These are phyloP conservation scores for Diloba caeruleocephala DNA, from an alignment of 2,888 invertebrate species.

Conservation along the genomic window DNA sequence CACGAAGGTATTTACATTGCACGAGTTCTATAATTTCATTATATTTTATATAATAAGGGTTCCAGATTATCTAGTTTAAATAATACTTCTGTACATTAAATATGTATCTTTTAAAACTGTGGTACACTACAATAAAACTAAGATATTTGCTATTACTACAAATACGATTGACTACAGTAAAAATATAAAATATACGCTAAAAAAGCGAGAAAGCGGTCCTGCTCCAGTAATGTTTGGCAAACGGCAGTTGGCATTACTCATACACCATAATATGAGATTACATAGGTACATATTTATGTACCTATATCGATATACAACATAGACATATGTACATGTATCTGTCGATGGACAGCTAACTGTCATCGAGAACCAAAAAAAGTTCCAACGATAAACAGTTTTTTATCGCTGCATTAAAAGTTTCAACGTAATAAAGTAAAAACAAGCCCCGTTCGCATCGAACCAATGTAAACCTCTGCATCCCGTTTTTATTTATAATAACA, in stretches of 20 bases:
- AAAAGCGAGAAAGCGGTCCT: slow-evolving; percentile 30
- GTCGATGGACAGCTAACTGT: slow-evolving; percentile 29
- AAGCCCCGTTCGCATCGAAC: slow-evolving; percentile 18
- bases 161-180: slow-evolving; percentile 20
- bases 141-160: slow-evolving; percentile 16
- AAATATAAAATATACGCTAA: too few relatives aligned
- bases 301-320: slow-evolving; percentile 2
- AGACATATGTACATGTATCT: slow-evolving; percentile 5
- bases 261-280: slow-evolving; percentile 20
- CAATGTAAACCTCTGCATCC: slow-evolving; percentile 34
- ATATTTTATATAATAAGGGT: too few relatives aligned
- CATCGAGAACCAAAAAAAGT: slow-evolving; percentile 34
- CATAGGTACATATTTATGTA: slow-evolving; percentile 2
- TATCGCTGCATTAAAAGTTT: slow-evolving; percentile 38
- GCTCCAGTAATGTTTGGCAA: slow-evolving; percentile 49
- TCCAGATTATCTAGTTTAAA: too few relatives aligned
- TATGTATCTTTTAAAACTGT: too few relatives aligned
- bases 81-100: too few relatives aligned
- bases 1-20: too few relatives aligned
- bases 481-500: slow-evolving; percentile 43
- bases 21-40: too few relatives aligned
- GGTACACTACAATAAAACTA: too few relatives aligned
- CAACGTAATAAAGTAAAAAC: slow-evolving; percentile 34
- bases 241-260: slow-evolving; percentile 48
- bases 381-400: slow-evolving; percentile 21